Conservation (phyloP, 2,888 invertebrate species). For the Anorthoa munda region DNA sequence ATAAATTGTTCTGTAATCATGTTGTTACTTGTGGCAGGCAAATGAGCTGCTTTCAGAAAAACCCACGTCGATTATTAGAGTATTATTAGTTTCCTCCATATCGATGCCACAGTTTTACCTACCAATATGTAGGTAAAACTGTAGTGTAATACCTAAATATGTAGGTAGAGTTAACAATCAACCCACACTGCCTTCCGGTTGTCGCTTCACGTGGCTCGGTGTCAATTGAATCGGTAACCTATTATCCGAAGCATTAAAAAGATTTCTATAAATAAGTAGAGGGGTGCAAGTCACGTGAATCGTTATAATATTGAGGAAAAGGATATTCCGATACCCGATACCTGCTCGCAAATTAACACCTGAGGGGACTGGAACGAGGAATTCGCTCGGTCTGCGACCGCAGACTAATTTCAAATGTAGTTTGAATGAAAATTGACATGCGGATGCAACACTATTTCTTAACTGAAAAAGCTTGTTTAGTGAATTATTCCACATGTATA, state of each 20-base stretch:
- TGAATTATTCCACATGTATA: too few relatives aligned
- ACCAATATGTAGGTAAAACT: too few relatives aligned
- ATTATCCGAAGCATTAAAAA: constrained; percentile 25
- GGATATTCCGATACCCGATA: constrained; percentile 28
- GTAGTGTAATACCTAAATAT: too few relatives aligned
- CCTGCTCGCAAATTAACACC: constrained; percentile 8
- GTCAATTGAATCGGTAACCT: constrained; percentile 16
- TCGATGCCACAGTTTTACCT: too few relatives aligned
- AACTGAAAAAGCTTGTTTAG: neutral
- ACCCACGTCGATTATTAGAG: too few relatives aligned
- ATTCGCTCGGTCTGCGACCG: neutral
- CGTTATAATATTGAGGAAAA: constrained; percentile 15
- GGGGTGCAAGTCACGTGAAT: constrained; percentile 26
- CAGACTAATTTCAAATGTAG: neutral
- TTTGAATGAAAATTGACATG: neutral
- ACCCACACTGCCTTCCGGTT: too few relatives aligned
- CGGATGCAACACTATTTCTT: neutral
- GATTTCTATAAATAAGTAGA: constrained; percentile 10
- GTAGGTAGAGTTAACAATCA: neutral
- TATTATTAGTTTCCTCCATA: too few relatives aligned
- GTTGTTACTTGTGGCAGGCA: too few relatives aligned
- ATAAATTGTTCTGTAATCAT: too few relatives aligned
- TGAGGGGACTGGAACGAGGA: neutral
- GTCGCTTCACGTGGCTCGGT: neutral
- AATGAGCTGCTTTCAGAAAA: too few relatives aligned